phyloP scores from a whole-genome alignment of 2,113 vertebrate species.

The Petaurus breviceps region DNA sequence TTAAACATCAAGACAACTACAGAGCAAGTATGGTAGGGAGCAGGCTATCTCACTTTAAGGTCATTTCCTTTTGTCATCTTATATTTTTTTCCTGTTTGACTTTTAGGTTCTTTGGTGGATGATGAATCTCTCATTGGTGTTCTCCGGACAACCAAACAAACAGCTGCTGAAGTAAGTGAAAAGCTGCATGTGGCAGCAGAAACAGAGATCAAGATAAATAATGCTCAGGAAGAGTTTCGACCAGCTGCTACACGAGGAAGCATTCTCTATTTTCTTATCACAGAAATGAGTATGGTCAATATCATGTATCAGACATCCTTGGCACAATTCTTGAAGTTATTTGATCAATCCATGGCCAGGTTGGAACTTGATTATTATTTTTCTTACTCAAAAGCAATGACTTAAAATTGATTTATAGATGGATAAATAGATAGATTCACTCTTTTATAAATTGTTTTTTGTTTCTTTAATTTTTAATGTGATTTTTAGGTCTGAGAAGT shows the following conservation, averaged over 20 bases:
- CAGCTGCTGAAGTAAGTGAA: slow-evolving; percentile 85
- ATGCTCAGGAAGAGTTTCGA: slow-evolving; percentile 86
- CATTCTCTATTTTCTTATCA: slow-evolving; percentile 88
- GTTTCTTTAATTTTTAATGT: slow-evolving; percentile 52
- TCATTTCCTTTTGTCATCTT: not conserved
- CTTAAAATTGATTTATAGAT: slow-evolving; percentile 16
- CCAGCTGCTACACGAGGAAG: slow-evolving; percentile 86
- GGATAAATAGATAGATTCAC: not conserved
- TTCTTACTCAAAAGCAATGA: not conserved
- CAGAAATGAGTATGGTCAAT: slow-evolving; percentile 89
- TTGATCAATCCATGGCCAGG: slow-evolving; percentile 87
- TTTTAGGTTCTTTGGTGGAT: slow-evolving; percentile 86
- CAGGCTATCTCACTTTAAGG: not conserved
- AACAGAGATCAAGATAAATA: slow-evolving; percentile 86
- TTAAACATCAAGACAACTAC: not conserved
- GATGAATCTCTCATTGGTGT: slow-evolving; percentile 88
- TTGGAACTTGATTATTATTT: slow-evolving; percentile 56
- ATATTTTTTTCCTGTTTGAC: not conserved
- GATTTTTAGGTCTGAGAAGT: slow-evolving; percentile 83
- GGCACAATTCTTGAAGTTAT: slow-evolving; percentile 87
- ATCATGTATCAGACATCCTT: slow-evolving; percentile 88
- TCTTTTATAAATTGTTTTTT: slow-evolving; percentile 1
- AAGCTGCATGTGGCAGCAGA: slow-evolving; percentile 86
- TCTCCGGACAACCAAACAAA: slow-evolving; percentile 85
- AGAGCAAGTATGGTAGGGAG: not conserved